phyloP scores from a whole-genome alignment of 2,888 invertebrate genomes.

The Heterodera filipjevi region DNA sequence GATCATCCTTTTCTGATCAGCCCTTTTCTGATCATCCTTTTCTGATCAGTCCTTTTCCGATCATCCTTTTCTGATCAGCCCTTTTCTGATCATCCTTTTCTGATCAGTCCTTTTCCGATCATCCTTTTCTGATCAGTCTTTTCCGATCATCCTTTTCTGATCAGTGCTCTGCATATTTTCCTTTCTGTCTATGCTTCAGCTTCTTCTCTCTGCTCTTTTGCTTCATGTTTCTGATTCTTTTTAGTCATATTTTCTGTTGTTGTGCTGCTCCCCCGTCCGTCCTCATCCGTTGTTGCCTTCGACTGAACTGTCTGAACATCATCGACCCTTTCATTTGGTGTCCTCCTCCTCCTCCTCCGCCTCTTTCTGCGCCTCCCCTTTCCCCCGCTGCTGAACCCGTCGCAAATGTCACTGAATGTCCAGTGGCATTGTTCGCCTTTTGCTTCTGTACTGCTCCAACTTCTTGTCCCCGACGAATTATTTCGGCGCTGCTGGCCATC shows the following conservation, averaged over 20 bases:
- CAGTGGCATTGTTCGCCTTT: background rate
- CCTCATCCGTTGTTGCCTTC: conserved; percentile 10
- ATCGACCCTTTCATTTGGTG: conserved; percentile 32
- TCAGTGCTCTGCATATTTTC: no score
- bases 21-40: background rate
- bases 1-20: background rate
- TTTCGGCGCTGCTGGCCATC: background rate
- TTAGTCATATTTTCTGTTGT: background rate
- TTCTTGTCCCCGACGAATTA: background rate
- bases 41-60: background rate
- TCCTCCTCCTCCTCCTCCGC: background rate
- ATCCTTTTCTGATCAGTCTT: background rate
- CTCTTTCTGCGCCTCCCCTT: background rate
- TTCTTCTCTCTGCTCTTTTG: background rate
- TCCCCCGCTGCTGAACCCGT: background rate
- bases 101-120: background rate
- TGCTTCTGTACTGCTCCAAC: conserved; percentile 10
- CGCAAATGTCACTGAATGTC: conserved; percentile 14
- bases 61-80: background rate
- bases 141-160: background rate
- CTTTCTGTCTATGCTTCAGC: background rate
- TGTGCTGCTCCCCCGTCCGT: background rate
- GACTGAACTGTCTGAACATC: conserved; percentile 43
- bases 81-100: background rate
- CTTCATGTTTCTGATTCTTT: conserved; percentile 2